Base-by-base conservation (phyloP, 92 coral and sea anemone genomes). In the Palythoa grandiflora region DNA sequence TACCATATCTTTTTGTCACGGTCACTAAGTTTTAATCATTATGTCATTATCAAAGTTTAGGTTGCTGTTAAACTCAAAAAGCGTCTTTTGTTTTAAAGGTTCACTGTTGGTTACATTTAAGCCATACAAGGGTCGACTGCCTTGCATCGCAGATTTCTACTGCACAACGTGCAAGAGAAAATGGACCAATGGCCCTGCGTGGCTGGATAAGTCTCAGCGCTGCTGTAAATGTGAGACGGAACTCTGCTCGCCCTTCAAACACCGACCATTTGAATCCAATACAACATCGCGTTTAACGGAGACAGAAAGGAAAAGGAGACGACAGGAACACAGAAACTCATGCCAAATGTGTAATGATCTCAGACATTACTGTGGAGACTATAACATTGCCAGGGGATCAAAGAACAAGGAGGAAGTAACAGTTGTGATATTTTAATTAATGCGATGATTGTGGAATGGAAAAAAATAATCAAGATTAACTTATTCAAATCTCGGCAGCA, bases 121-220 rank as follows among this genome's bases (percentile, higher is more conserved):
- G 13, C 8, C 76, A 19, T 92, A 92, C 78, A 48, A 40, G 10
- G 94, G 92, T 20, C 79, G 68, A 15, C 77, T 85, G 66, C 94
- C 94, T 16, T 92, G 94, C 83, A 40, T 86, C 50, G 94, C 90
- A n/a, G 85, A 77, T 38, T 92, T 86, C 40, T 87, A 89, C 75
- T 92, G 92, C 36, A 13, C 10, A 54, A 61, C 37, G 40, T 89
- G 95, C 68, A 44, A 73, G 20, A 79, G 47, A 40, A 75, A 78
- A 47, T 92, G 95, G 95, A 78, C 75, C 38, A 92, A 89, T 53
- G 76, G 63, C 20, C 73, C 84, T n/a, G 87, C 93, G 50, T 89
- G 92, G 88, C 73, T 81, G 40, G 89, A 84, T 2, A 77, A 48
- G 14, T 83, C 19, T 16, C 95, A 92, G 68, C n/a, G n/a, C n/a